Evolutionary conservation across 1,140 invertebrate genomes (phyloP).

Genomic region (Drosophila eugracilis): DNA sequence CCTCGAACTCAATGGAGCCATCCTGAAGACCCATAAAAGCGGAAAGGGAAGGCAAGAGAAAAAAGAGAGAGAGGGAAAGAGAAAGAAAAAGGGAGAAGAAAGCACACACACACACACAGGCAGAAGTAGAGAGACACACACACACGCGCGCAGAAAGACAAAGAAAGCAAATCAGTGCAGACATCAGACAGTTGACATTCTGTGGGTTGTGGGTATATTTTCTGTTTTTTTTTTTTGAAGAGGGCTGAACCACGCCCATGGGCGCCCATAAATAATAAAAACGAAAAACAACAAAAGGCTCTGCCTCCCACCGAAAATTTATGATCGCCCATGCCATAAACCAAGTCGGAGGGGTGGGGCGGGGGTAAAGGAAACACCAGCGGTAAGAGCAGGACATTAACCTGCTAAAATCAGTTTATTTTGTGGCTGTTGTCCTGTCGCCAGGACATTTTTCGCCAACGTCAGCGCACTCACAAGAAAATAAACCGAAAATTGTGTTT

Average conservation of each 20-base stretch:
- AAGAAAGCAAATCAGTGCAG: slow-evolving; percentile 72
- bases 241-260: slow-evolving; percentile 35
- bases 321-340: slow-evolving; percentile 44
- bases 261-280: slow-evolving; percentile 71
- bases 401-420: slow-evolving; percentile 42
- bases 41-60: slow-evolving; percentile 6
- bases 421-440: slow-evolving; percentile 36
- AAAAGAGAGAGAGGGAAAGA: not conserved
- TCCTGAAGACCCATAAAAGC: slow-evolving; percentile 88
- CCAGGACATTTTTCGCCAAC: slow-evolving; percentile 21
- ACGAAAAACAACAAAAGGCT: slow-evolving; percentile 6
- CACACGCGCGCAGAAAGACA: slow-evolving; percentile 22
- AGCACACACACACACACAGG: slow-evolving; percentile 5
- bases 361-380: not conserved
- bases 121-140: slow-evolving; percentile 5
- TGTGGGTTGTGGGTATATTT: no score
- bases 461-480: slow-evolving; percentile 5
- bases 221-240: not conserved
- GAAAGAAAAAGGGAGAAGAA: slow-evolving; percentile 1
- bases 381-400: slow-evolving; percentile 17
- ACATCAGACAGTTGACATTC: slow-evolving; percentile 64
- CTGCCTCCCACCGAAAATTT: slow-evolving; percentile 46
- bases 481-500: not conserved
- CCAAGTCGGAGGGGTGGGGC: no score
- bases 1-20: slow-evolving; percentile 98